Base-by-base conservation (phyloP, 2,113 vertebrate genomes). In the Sylvilagus bachmani region DNA sequence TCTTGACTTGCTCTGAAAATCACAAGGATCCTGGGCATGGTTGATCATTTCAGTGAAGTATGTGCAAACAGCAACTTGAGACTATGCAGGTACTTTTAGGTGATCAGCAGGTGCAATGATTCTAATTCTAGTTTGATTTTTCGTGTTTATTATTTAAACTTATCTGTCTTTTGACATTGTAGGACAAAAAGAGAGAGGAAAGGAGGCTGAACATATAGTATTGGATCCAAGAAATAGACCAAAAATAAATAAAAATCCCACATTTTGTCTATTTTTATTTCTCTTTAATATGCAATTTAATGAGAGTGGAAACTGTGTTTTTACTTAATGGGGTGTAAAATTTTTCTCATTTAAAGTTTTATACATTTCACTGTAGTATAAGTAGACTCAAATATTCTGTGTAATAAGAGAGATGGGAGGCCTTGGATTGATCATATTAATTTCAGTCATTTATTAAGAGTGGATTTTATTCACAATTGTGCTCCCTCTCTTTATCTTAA, bases 271-370 rank as follows among this genome's bases (percentile, higher is more conserved):
- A 16, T 58, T 58, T 0, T 4, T 64, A 84, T 11, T 95, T 96
- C 9, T 93, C 80, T 77, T 73, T 95, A 96, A 96, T 94, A 86
- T 89, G 82, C 36, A 89, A 69, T 73, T 96, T 97, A 97, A 92
- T 87, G 77, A 95, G 78, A 79, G 49, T 80, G 36, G 38, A 90
- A 94, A 74, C 19, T 31, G 3, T 75, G 61, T 69, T 97, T 73
- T 55, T 97, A 82, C 38, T 97, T 96, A 95, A 96, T 96, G 91
- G 69, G 19, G 61, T 95, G 22, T 67, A 33, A 85, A 91, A 87
- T 7, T 95, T 95, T 90, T 93, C 78, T 91, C 86, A 92, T 96
- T 84, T 90, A 87, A 85, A 77, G 22, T 49, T 86, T 49, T 86
- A 74, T 73, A 25, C 89, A 36, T 31, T n/a, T 73, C 22, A 51